Conservation (phyloP, 2,113 vertebrate species). For the Nipponia nippon region DNA sequence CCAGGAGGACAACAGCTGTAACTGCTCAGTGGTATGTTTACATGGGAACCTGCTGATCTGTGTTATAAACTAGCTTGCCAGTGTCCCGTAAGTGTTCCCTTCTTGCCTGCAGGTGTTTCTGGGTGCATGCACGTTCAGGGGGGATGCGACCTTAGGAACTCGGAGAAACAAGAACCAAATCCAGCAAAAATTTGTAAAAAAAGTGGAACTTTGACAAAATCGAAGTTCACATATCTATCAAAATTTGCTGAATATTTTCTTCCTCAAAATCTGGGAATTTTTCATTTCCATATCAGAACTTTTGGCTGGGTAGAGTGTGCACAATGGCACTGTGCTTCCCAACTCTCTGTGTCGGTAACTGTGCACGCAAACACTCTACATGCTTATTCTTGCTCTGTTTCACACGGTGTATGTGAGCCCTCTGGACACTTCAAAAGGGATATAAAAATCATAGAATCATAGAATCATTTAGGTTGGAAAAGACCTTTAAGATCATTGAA, state of each 20-base stretch:
- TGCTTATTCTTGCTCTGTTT: background rate
- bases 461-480: background rate
- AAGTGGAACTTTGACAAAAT: background rate
- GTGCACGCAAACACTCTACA: background rate
- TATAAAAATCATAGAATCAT: background rate
- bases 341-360: background rate
- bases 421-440: background rate
- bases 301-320: background rate
- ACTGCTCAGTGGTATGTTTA: slow-evolving; percentile 4
- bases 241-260: background rate
- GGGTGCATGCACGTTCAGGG: background rate
- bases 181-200: background rate
- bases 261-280: background rate
- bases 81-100: background rate
- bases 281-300: background rate
- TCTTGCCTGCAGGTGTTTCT: slow-evolving; percentile 18
- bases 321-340: background rate
- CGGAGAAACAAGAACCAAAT: background rate
- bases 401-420: background rate
- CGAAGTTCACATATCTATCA: background rate
- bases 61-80: background rate
- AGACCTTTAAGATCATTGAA: background rate
- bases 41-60: background rate
- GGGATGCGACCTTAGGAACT: background rate
- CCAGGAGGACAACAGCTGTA: slow-evolving; percentile 38